Conservation (phyloP, 1,140 invertebrate species). For the Antheraea mylitta region DNA sequence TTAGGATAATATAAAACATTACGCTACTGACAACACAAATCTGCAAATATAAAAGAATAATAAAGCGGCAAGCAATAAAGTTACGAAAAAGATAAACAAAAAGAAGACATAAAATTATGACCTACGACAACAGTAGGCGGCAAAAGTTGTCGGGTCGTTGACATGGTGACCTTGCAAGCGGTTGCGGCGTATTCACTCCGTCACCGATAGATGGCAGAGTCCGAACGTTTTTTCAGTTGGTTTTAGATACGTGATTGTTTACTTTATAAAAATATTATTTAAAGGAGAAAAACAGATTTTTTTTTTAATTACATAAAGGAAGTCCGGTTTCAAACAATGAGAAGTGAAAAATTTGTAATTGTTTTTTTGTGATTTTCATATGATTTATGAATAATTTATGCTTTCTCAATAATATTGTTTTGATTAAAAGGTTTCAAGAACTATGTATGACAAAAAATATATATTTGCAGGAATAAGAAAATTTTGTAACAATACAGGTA, state of each 20-base stretch:
- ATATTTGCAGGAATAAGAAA: too few relatives aligned
- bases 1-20: not conserved
- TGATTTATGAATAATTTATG: too few relatives aligned
- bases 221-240: slow-evolving; percentile 16
- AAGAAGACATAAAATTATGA: slow-evolving; percentile 79
- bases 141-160: slow-evolving; percentile 76
- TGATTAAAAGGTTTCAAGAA: too few relatives aligned
- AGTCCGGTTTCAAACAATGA: too few relatives aligned
- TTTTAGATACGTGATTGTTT: slow-evolving; percentile 13
- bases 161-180: slow-evolving; percentile 71
- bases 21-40: not conserved
- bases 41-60: slow-evolving; percentile 21
- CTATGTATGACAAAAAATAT: too few relatives aligned
- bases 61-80: slow-evolving; percentile 67
- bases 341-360: too few relatives aligned
- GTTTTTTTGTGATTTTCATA: too few relatives aligned
- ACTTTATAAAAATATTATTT: slow-evolving; percentile 17
- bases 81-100: slow-evolving; percentile 78
- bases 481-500: too few relatives aligned
- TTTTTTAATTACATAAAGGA: too few relatives aligned
- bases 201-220: slow-evolving; percentile 60
- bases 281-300: too few relatives aligned
- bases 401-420: too few relatives aligned
- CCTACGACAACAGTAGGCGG: slow-evolving; percentile 76
- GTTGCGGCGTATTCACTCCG: slow-evolving; percentile 34